phyloP scores from a whole-genome alignment of 2,888 invertebrate species.

The Pterostichus niger region DNA sequence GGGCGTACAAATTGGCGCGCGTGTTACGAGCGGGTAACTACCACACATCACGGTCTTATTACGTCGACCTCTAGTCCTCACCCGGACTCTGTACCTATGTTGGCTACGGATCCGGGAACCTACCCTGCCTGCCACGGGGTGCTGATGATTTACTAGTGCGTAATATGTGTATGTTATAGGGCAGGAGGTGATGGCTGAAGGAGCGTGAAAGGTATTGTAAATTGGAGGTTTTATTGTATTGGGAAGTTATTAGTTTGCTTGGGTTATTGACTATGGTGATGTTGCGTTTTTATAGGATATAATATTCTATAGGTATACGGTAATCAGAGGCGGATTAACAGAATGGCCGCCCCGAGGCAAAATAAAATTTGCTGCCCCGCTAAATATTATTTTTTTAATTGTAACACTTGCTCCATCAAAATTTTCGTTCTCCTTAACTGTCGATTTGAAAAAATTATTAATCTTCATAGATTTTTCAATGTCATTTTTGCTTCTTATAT shows the following conservation, averaged over 20 bases:
- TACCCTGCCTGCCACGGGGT: not conserved
- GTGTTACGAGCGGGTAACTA: slow-evolving; percentile 46
- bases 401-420: too few relatives aligned
- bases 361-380: too few relatives aligned
- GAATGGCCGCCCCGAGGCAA: too few relatives aligned
- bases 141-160: slow-evolving; percentile 14
- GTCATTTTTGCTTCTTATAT: too few relatives aligned
- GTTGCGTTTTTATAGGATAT: too few relatives aligned
- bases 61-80: slow-evolving; percentile 4
- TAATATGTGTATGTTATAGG: not conserved
- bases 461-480: too few relatives aligned
- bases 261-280: too few relatives aligned
- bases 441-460: too few relatives aligned
- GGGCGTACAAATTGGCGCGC: slow-evolving; percentile 49
- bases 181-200: not conserved
- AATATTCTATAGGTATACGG: too few relatives aligned
- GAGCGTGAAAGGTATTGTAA: not conserved
- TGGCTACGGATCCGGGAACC: not conserved
- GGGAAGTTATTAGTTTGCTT: not conserved
- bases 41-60: slow-evolving; percentile 55
- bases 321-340: too few relatives aligned
- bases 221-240: not conserved
- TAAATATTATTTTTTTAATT: too few relatives aligned
- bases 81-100: not conserved
- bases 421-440: too few relatives aligned